These are phyloP conservation scores for Ptycholaimellus sp. DNA, from an alignment of 2,888 invertebrate genomes.

Conservation along the genomic window DNA sequence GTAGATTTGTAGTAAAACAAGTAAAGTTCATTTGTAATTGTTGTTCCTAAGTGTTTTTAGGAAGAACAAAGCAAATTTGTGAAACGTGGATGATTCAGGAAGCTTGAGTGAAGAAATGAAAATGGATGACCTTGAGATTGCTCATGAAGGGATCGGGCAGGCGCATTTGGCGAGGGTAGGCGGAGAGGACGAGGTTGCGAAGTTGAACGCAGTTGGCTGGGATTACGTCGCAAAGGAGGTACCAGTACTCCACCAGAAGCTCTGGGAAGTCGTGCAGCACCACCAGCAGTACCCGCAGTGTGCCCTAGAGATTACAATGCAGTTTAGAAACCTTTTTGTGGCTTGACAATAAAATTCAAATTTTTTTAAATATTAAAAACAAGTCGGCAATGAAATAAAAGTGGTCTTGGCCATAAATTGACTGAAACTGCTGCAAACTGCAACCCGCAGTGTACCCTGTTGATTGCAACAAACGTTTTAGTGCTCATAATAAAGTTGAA, in stretches of 20 bases:
- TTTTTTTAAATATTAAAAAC: background rate
- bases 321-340: background rate
- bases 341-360: too few species aligned
- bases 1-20: too few species aligned
- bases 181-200: slow-evolving; percentile 86
- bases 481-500: too few species aligned
- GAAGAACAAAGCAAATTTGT: slow-evolving; percentile 1
- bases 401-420: background rate
- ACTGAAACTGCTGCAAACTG: too few species aligned
- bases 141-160: slow-evolving; percentile 95
- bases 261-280: slow-evolving; percentile 95
- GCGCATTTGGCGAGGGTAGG: slow-evolving; percentile 90
- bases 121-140: slow-evolving; percentile 54
- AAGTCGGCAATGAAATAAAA: background rate
- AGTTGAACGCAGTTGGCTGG: slow-evolving; percentile 96
- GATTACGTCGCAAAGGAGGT: slow-evolving; percentile 93
- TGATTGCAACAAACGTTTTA: too few species aligned
- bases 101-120: background rate
- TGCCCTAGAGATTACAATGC: slow-evolving; percentile 30
- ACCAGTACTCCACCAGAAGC: slow-evolving; percentile 94
- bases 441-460: too few species aligned
- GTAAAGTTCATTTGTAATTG: too few species aligned
- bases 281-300: slow-evolving; percentile 71
- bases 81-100: background rate
- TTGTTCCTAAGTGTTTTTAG: too few species aligned